Conservation (phyloP, 1,140 invertebrate genomes). For the Procambarus virginalis region DNA sequence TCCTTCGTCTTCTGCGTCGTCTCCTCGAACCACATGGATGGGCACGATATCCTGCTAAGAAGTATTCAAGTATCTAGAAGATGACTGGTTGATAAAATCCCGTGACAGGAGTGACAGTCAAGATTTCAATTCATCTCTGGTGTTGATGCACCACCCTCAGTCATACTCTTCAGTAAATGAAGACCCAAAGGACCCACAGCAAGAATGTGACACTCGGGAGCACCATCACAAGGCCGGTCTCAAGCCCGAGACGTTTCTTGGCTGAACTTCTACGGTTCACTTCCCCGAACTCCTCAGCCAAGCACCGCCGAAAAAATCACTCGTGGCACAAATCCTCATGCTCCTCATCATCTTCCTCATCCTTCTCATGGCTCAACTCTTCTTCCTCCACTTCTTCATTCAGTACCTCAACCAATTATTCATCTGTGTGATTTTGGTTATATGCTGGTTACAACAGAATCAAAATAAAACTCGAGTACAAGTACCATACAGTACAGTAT, state of each 20-base stretch:
- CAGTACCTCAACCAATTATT: constrained; percentile 47
- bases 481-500: background rate
- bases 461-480: background rate
- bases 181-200: background rate
- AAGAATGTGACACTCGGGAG: background rate
- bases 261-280: constrained; percentile 46
- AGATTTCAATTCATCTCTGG: constrained; percentile 30
- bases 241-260: constrained; percentile 49
- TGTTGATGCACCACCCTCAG: background rate
- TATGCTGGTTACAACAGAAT: background rate
- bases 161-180: background rate
- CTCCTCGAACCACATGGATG: constrained; percentile 83
- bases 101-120: constrained; percentile 57
- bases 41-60: constrained; percentile 83
- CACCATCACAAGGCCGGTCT: constrained; percentile 32
- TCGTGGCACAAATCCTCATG: constrained; percentile 51
- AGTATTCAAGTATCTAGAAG: constrained; percentile 84
- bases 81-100: constrained; percentile 80
- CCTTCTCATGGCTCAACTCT: constrained; percentile 54
- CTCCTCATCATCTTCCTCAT: constrained; percentile 57
- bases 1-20: constrained; percentile 83
- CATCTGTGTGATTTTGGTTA: constrained; percentile 27
- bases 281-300: constrained; percentile 13
- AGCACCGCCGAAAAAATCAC: constrained; percentile 21
- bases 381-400: constrained; percentile 54